Conservation (phyloP, 2,797 vertebrate genomes). For the Coreius guichenoti region DNA sequence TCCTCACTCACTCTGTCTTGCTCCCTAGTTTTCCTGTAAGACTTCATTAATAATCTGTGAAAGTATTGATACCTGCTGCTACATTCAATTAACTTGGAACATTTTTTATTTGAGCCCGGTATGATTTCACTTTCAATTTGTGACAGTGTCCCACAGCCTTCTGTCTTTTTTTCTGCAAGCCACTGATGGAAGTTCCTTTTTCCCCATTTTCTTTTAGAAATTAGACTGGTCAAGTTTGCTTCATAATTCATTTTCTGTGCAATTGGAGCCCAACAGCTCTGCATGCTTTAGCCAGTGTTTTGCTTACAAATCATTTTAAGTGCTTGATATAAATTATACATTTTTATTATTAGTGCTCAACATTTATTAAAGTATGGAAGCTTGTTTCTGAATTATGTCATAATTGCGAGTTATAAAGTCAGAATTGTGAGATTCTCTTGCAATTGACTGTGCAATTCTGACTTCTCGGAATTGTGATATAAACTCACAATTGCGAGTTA, state of each 20-base stretch:
- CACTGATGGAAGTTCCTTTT: conserved; percentile 48
- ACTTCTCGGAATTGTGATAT: too few species aligned
- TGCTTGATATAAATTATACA: too few species aligned
- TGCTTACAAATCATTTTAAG: background rate
- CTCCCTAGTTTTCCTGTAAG: conserved; percentile 46
- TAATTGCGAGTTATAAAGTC: too few species aligned
- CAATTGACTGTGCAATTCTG: too few species aligned
- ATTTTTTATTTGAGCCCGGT: conserved; percentile 61
- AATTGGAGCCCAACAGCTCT: conserved; percentile 27
- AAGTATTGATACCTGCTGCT: conserved; percentile 64
- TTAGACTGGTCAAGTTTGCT: conserved; percentile 52
- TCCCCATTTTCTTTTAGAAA: conserved; percentile 41
- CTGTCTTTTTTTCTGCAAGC: conserved; percentile 51
- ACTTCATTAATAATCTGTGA: conserved; percentile 64
- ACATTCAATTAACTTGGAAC: conserved; percentile 65
- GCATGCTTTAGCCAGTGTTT: background rate
- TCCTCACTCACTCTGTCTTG: conserved; percentile 38
- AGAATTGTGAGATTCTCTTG: too few species aligned
- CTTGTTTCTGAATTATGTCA: too few species aligned
- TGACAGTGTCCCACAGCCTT: conserved; percentile 55
- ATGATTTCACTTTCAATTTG: conserved; percentile 62
- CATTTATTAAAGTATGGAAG: background rate
- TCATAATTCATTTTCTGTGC: conserved; percentile 11
- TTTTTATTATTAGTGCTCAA: background rate
- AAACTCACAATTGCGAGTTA: too few species aligned